Base-by-base conservation (phyloP, 2,797 vertebrate species). In the Loriculus beryllinus region DNA sequence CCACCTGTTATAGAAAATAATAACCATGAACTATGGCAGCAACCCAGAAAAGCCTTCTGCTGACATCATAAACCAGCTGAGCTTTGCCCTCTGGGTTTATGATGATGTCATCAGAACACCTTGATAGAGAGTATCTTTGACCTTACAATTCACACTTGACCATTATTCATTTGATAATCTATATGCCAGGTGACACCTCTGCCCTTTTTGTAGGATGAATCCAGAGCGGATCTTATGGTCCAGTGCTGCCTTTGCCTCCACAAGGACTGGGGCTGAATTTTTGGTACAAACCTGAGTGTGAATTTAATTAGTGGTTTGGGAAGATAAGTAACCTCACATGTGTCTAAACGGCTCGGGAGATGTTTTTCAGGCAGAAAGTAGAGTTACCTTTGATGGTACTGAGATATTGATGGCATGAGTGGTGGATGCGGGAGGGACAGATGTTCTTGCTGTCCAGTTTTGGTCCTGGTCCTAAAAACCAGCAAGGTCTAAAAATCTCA, bases 31-130 rank as follows among this genome's bases (percentile, higher is more conserved):
- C 77, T 76, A 16, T 68, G 72, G 49, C 60, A 78, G 40, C 35
- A 65, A 65, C 51, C n/a, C 1, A 0, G n/a, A 75, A 80, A 45
- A 88, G n/a, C 54, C 71, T 86, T 54, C 57, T 95, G 68, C 74
- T 96, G 94, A 90, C 82, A 90, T 89, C 74, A 88, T 92, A 96
- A 96, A 95, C n/a, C 10, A 63, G 31, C 76, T 82, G 95, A 94
- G 49, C 94, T 96, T 92, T 96, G 91, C 80, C 82, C 77, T 67
- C 79, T 3, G 39, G 90, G 79, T 95, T 95, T 95, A 93, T 83
- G 90, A 52, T 92, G 94, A 93, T 95, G 92, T 94, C 86, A 95
- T 92, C 85, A 91, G 70, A 84, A 92, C 1, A 25, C 90, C 79
- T 92, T 86, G 92, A 69, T 2, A 31, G 48, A 62, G 77, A 56